Evolutionary conservation across 1,140 invertebrate genomes (phyloP).

Genomic region (Wiebesia pumilae): DNA sequence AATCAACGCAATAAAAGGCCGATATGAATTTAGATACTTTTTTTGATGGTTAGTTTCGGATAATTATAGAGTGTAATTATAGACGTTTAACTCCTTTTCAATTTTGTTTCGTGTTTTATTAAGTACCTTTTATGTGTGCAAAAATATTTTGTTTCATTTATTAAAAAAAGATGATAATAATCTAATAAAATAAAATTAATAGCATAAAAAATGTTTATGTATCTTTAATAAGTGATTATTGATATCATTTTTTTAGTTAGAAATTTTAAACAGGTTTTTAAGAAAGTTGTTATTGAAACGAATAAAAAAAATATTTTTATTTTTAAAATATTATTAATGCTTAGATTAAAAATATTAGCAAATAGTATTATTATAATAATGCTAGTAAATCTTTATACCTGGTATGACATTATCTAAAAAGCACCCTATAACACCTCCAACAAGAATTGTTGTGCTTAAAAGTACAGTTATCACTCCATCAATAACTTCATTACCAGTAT

Average conservation of each 20-base stretch:
- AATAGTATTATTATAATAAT: not conserved
- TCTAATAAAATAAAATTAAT: no score
- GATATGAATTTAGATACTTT: not conserved
- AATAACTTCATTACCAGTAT: slow-evolving; percentile 81
- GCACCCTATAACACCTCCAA: slow-evolving; percentile 87
- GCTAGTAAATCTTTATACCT: slow-evolving; percentile 75
- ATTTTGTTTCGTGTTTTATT: no score
- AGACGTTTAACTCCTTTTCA: not conserved
- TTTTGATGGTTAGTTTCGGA: no score
- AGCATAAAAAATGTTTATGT: no score
- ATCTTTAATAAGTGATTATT: no score
- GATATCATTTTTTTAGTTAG: no score
- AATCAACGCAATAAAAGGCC: not conserved
- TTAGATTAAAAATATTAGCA: not conserved
- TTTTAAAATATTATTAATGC: no score
- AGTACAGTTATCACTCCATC: slow-evolving; percentile 87
- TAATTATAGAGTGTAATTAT: not conserved
- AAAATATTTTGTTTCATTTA: not conserved
- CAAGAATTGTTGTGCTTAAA: slow-evolving; percentile 88
- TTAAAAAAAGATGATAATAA: no score
- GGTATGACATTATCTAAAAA: slow-evolving; percentile 90
- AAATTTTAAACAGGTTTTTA: no score
- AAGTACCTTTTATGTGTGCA: not conserved
- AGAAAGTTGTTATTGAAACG: no score
- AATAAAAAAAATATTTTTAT: no score